These are phyloP conservation scores for Clivina fossor DNA, from an alignment of 2,888 invertebrate genomes.

Conservation along the genomic window DNA sequence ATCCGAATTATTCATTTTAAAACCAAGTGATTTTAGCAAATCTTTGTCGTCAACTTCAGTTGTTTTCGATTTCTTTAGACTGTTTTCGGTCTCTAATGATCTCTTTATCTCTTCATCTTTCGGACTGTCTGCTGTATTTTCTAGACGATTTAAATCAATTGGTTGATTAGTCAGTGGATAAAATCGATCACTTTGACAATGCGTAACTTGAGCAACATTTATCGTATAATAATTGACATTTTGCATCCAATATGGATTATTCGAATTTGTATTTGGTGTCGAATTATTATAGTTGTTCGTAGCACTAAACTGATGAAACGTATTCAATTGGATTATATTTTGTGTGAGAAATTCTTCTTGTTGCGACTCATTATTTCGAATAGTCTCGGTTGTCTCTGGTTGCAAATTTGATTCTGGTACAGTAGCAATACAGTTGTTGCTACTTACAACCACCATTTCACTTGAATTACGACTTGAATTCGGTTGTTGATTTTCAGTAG, in stretches of 20 bases:
- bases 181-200: slow-evolving; percentile 44
- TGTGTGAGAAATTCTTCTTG: background rate
- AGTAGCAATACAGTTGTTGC: background rate
- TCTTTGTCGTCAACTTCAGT: too few relatives aligned
- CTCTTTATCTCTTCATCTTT: background rate
- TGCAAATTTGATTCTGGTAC: background rate
- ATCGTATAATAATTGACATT: slow-evolving; percentile 48
- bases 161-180: slow-evolving; percentile 49
- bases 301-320: slow-evolving; percentile 7
- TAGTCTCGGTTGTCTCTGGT: background rate
- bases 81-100: background rate
- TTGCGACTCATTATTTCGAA: background rate
- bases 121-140: background rate
- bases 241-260: slow-evolving; percentile 39
- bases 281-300: background rate
- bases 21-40: too few relatives aligned
- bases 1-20: too few relatives aligned
- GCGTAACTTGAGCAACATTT: slow-evolving; percentile 38
- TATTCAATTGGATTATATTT: slow-evolving; percentile 18
- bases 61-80: too few relatives aligned
- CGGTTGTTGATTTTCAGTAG: background rate
- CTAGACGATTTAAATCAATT: slow-evolving; percentile 39
- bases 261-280: background rate
- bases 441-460: background rate
- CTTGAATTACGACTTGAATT: background rate